A percentile compares a stretch with the other conserved stretches of the same genome.
Conservation (phyloP, 64 coral and sea anemone genomes). For the Montipora efflorescens region DNA sequence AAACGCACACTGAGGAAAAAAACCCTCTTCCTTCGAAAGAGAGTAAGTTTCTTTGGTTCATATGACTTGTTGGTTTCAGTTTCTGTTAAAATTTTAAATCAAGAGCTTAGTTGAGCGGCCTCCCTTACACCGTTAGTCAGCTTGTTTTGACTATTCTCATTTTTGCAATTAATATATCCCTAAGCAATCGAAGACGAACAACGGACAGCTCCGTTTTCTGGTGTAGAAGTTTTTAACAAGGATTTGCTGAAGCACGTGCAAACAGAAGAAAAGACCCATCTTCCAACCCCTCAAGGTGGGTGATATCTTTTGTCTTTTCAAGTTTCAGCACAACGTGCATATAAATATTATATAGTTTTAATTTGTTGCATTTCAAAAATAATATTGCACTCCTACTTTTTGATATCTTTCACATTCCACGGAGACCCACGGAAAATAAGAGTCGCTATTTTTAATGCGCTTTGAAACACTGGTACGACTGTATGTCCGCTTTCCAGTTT, state of each 20-base stretch:
- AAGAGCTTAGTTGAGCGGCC: not conserved
- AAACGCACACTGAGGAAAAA: slow-evolving; percentile 58
- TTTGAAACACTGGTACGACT: no score
- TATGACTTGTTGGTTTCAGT: slow-evolving; percentile 15
- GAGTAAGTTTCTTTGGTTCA: slow-evolving; percentile 34
- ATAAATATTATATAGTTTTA: no score
- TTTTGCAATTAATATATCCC: not conserved
- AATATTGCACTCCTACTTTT: no score
- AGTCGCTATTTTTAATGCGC: no score
- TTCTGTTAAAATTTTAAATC: not conserved
- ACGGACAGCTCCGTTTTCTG: slow-evolving; percentile 71
- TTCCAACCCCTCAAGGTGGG: slow-evolving; percentile 70
- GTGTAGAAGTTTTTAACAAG: slow-evolving; percentile 77
- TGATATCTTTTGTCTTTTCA: not conserved
- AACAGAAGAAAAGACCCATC: slow-evolving; percentile 49
- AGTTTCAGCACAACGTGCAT: not conserved
- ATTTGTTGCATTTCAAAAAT: no score
- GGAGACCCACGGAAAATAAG: no score
- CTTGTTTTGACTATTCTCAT: not conserved
- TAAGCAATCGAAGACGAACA: slow-evolving; percentile 68
- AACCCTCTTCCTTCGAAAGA: slow-evolving; percentile 70
- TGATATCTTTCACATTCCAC: no score
- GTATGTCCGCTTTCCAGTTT: not conserved
- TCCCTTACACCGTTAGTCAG: no score
- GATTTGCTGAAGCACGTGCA: slow-evolving; percentile 62